Evolutionary conservation across 2,888 invertebrate genomes (phyloP), one percentile per base, ranked within the genome.

Genomic region (Torymus auratus): DNA sequence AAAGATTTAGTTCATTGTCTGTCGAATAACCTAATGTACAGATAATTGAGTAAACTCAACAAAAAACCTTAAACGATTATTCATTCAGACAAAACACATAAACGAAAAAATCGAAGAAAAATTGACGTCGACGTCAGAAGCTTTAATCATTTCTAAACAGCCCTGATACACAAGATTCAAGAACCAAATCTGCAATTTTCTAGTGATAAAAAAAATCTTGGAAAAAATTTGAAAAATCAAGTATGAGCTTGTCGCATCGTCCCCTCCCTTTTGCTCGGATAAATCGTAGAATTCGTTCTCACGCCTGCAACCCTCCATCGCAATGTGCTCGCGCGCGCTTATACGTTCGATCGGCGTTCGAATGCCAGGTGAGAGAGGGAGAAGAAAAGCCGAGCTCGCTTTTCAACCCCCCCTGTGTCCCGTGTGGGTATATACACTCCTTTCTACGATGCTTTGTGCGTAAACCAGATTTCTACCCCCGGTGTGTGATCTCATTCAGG

Each of bases 281-380:
- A 64, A 79, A 79, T 74, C 56, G n/a, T 68, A 53, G 41, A 62
- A 80, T 69, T 73, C 23, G 79, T 74, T 80, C 79, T 80, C 79
- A 80, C 79, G 79, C 79, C 64, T 75, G 73, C 58, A 58, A 52
- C 79, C 70, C 74, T 70, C 73, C 23, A 2, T 56, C n/a, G 68
- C 11, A 53, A n/a, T 68, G 15, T 55, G 13, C 17, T 17, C 3
- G 28, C n/a, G n/a, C 17, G 2, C 28, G 11, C 23, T 10, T 41
- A 15, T 55, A 14, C 53, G n/a, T 77, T 80, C 77, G 62, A 78
- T 82, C 58, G 15, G 20, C 15, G 23, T 60, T 77, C 55, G 58
- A 68, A 28, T 11, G 70, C 82, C 82, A 82, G 82, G 82, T 82
- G 82, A 80, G 64, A 77, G 78, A 64, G 53, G 10, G 56, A 60